Evolutionary conservation across 2,888 invertebrate genomes (phyloP).

Genomic region (Lordiphosa andalusiaca): DNA sequence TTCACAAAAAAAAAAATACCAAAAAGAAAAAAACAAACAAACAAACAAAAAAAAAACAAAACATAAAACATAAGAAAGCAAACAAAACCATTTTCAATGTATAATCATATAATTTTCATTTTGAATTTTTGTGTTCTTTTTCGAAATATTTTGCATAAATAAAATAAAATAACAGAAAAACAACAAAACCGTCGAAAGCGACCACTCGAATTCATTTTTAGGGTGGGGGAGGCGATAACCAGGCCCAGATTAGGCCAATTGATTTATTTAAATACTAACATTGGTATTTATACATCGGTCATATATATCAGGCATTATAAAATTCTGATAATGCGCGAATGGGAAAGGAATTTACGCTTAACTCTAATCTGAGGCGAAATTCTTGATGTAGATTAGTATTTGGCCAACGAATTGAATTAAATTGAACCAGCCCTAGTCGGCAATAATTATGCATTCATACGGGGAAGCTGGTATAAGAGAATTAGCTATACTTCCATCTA

Average conservation of each 20-base stretch:
- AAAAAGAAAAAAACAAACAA: conserved; percentile 32
- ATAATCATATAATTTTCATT: conserved; percentile 71
- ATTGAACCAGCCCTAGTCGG: no score
- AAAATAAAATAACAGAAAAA: conserved; percentile 77
- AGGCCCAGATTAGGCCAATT: conserved; percentile 20
- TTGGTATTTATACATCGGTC: conserved; percentile 24
- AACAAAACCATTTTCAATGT: conserved; percentile 68
- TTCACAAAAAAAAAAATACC: conserved; percentile 54
- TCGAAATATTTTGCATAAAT: conserved; percentile 80
- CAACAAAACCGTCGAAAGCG: conserved; percentile 24
- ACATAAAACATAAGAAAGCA: conserved; percentile 57
- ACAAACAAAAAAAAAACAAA: conserved; percentile 53
- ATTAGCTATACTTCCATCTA: no score
- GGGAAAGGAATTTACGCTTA: no score
- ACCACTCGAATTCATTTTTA: not conserved
- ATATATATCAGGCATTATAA: conserved; percentile 28
- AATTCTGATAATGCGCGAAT: conserved; percentile 15
- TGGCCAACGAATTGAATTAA: no score
- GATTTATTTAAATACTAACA: conserved; percentile 42
- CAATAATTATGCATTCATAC: no score
- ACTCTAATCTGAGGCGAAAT: no score
- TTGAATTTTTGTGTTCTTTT: conserved; percentile 75
- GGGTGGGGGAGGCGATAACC: not conserved
- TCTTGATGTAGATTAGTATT: no score
- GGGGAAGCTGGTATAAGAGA: no score